Conservation (phyloP, 2,113 vertebrate species). For the Balaeniceps rex region DNA sequence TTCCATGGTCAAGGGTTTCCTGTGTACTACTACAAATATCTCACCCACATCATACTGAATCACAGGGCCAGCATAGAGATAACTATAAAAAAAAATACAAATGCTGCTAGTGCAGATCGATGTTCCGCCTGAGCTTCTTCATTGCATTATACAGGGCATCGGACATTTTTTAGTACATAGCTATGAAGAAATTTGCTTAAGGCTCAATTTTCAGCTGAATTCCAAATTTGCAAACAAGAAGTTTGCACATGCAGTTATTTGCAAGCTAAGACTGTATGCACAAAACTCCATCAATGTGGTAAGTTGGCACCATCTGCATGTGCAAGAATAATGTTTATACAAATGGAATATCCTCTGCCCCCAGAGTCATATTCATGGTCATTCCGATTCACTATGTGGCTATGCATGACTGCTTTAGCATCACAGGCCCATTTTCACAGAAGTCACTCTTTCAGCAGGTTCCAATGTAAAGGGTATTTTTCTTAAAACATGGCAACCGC, state of each 20-base stretch:
- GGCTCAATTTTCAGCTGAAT: background rate
- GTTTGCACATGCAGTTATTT: background rate
- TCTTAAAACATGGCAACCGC: background rate
- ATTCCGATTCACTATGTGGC: background rate
- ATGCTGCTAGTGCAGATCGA: background rate
- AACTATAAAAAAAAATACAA: background rate
- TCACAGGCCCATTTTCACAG: background rate
- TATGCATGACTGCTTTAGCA: background rate
- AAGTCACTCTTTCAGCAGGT: background rate
- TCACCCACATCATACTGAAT: background rate
- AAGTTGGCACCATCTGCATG: background rate
- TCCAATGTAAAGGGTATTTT: background rate
- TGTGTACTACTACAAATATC: background rate
- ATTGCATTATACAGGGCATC: background rate
- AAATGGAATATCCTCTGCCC: background rate
- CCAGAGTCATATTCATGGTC: background rate
- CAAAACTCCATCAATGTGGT: background rate
- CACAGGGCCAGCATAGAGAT: background rate
- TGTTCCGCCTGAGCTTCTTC: background rate
- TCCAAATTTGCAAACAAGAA: background rate
- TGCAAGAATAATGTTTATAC: background rate
- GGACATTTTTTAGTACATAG: background rate
- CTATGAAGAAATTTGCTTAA: background rate
- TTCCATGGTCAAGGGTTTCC: background rate
- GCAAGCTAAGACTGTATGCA: background rate